phyloP scores from a whole-genome alignment of 2,113 vertebrate species.

The human (Homo sapiens) region DNA sequence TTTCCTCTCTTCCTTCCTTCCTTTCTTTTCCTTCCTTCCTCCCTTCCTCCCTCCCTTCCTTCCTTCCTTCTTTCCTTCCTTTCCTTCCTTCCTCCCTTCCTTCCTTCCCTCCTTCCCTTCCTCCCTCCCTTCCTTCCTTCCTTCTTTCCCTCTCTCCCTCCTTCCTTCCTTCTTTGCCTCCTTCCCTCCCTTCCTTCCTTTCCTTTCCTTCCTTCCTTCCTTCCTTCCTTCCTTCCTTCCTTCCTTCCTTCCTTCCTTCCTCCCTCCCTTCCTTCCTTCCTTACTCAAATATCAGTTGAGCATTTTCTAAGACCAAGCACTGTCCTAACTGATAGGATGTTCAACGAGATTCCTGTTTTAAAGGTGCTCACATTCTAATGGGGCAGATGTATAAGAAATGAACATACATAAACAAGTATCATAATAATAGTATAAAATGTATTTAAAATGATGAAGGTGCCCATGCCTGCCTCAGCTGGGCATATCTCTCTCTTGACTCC shows the following conservation, averaged over 20 bases:
- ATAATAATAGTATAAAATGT: no score
- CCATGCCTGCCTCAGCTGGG: no score
- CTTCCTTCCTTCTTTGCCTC: rapidly evolving
- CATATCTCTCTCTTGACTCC: background rate
- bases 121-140: no score
- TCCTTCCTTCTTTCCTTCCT: no score
- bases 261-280: no score
- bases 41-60: rapidly evolving
- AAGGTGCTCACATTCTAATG: background rate
- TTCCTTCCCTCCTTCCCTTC: rapidly evolving
- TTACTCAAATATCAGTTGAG: background rate
- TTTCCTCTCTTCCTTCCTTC: rapidly evolving
- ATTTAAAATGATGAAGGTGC: background rate
- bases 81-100: rapidly evolving
- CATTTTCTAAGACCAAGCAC: background rate
- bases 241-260: no score
- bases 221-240: background rate
- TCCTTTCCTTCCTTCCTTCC: no score
- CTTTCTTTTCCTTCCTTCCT: rapidly evolving
- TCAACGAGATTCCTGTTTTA: background rate
- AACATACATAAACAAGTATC: background rate
- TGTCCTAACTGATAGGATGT: background rate
- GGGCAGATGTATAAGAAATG: background rate
- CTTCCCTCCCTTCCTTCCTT: rapidly evolving
- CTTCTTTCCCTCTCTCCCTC: rapidly evolving